Percentiles rank a stretch among this genome's conserved stretches.
Evolutionary conservation across 2,888 invertebrate species (phyloP).

Genomic region (Apotomis capreana): DNA sequence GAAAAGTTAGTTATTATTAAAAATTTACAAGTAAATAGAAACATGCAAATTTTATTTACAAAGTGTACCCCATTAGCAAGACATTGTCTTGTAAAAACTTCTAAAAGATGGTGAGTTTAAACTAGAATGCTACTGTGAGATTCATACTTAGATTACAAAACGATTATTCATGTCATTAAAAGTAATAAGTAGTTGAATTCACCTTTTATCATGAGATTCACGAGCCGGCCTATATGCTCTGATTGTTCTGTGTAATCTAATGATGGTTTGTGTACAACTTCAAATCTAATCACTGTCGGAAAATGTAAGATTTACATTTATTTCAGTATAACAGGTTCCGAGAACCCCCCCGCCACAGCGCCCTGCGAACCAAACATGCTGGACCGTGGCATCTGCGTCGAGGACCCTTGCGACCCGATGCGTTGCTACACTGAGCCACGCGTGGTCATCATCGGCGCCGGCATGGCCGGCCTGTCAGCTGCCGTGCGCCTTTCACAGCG

Average conservation of each 20-base stretch:
- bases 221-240: too few species aligned
- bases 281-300: too few species aligned
- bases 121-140: too few species aligned
- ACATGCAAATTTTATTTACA: constrained; percentile 59
- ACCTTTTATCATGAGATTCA: too few species aligned
- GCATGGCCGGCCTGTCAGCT: constrained; percentile 91
- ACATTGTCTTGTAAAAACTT: constrained; percentile 52
- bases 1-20: background rate
- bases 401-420: constrained; percentile 63
- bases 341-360: constrained; percentile 53
- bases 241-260: too few species aligned
- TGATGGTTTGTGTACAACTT: too few species aligned
- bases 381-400: constrained; percentile 66
- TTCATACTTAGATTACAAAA: too few species aligned
- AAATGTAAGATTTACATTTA: constrained; percentile 9
- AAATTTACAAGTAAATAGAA: constrained; percentile 26
- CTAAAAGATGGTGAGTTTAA: constrained; percentile 59
- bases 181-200: too few species aligned
- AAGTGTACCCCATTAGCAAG: constrained; percentile 45
- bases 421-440: constrained; percentile 81
- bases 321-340: constrained; percentile 27
- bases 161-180: too few species aligned
- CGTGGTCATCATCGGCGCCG: constrained; percentile 90
- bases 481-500: constrained; percentile 87
- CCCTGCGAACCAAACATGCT: constrained; percentile 66